These are phyloP conservation scores for Biston stratarius DNA, from an alignment of 2,888 invertebrate genomes.

Conservation along the genomic window DNA sequence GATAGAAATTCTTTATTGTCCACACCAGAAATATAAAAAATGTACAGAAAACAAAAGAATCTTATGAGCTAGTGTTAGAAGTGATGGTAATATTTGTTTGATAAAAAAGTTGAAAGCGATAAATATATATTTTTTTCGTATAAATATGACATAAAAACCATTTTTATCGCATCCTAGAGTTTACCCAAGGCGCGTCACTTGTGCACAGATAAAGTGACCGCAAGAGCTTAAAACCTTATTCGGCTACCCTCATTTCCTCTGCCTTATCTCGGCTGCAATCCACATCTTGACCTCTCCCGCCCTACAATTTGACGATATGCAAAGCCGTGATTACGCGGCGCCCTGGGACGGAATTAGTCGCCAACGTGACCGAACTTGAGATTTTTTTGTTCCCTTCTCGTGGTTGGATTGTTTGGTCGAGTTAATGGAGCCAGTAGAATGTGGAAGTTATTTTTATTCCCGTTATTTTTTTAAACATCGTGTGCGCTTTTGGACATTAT, in stretches of 20 bases:
- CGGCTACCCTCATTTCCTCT: constrained; percentile 14
- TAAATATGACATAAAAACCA: background rate
- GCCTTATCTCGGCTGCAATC: constrained; percentile 30
- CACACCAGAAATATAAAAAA: too few relatives aligned
- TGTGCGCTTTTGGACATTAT: background rate
- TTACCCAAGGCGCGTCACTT: constrained; percentile 3
- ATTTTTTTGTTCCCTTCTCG: constrained; percentile 71
- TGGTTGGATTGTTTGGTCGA: constrained; percentile 50
- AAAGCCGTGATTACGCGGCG: constrained; percentile 67
- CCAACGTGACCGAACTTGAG: constrained; percentile 77
- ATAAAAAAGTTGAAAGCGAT: too few relatives aligned
- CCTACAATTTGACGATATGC: constrained; percentile 53
- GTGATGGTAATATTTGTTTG: too few relatives aligned
- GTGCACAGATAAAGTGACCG: constrained; percentile 18
- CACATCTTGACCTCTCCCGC: constrained; percentile 30
- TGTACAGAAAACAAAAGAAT: too few relatives aligned
- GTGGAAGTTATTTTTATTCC: background rate
- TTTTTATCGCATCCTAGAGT: background rate
- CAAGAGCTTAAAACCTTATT: constrained; percentile 19
- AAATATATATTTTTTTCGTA: too few relatives aligned
- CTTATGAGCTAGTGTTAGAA: too few relatives aligned
- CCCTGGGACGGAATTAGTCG: constrained; percentile 78
- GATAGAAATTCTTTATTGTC: too few relatives aligned
- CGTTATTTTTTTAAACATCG: background rate
- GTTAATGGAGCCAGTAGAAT: constrained; percentile 20